These are phyloP conservation scores for Microhierax caerulescens DNA, from an alignment of 2,797 vertebrate species.

Conservation along the genomic window DNA sequence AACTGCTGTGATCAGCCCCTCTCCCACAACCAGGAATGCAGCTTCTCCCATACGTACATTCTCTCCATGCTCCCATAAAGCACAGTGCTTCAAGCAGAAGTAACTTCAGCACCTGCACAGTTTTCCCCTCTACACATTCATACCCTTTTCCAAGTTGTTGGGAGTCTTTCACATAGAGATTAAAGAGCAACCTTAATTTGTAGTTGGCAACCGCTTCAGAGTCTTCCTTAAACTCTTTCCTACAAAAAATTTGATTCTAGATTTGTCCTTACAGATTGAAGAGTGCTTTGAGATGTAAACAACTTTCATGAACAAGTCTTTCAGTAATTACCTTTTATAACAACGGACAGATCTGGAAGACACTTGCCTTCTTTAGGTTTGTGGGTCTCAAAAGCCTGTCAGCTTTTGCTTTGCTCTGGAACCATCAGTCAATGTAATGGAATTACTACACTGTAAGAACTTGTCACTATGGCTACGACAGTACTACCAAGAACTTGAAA, in stretches of 20 bases:
- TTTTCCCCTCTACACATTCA: background rate
- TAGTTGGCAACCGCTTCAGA: background rate
- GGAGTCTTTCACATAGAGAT: background rate
- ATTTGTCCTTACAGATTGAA: background rate
- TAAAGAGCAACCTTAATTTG: constrained; percentile 30
- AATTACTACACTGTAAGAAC: background rate
- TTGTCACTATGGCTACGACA: background rate
- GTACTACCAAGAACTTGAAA: background rate
- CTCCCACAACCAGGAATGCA: background rate
- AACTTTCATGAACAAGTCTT: background rate
- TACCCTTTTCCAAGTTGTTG: background rate
- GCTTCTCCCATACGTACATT: background rate
- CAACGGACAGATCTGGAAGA: background rate
- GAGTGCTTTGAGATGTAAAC: background rate
- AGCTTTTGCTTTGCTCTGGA: background rate
- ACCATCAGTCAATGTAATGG: background rate
- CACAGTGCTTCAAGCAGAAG: background rate
- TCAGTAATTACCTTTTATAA: background rate
- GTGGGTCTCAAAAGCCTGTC: background rate
- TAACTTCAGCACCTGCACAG: background rate
- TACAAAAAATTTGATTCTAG: background rate
- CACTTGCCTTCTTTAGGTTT: background rate
- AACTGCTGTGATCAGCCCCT: background rate
- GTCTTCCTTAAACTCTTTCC: background rate
- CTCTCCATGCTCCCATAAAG: background rate